Conservation (phyloP, 2,888 invertebrate species). For the Macrophya annulata region DNA sequence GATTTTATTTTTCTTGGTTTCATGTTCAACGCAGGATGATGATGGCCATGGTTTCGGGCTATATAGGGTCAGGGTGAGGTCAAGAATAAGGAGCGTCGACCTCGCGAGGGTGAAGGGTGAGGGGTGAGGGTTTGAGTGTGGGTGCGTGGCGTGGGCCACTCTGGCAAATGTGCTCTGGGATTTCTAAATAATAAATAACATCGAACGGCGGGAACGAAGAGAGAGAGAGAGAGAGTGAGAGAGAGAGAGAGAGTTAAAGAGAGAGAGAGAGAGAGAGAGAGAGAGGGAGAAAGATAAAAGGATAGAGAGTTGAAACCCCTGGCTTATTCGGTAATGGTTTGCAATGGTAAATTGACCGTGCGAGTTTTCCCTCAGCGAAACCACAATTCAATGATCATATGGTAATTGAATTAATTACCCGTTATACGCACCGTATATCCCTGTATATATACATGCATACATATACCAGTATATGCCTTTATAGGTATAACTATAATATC, state of each 20-base stretch:
- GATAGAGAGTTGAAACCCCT: slow-evolving; percentile 15
- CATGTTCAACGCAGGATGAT: background rate
- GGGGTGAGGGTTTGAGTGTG: background rate
- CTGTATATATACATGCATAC: background rate
- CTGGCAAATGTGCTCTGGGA: slow-evolving; percentile 47
- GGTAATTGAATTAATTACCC: slow-evolving; percentile 40
- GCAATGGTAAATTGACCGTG: slow-evolving; percentile 44
- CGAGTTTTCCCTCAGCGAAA: slow-evolving; percentile 25
- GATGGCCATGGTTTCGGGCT: background rate
- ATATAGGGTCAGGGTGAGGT: slow-evolving; percentile 18
- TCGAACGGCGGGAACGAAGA: slow-evolving; percentile 19
- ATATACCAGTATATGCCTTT: background rate
- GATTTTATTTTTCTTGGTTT: background rate
- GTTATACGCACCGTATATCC: slow-evolving; percentile 29
- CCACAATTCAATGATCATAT: slow-evolving; percentile 48
- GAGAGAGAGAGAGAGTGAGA: slow-evolving; percentile 15
- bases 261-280: background rate
- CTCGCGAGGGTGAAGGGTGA: background rate
- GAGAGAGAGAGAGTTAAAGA: background rate
- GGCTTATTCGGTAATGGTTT: slow-evolving; percentile 31
- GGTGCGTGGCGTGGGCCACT: slow-evolving; percentile 39
- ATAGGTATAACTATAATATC: background rate
- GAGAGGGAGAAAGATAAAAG: background rate
- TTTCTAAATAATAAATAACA: slow-evolving; percentile 50
- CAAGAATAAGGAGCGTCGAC: slow-evolving; percentile 36